Evolutionary conservation across 2,113 vertebrate genomes (phyloP).

Genomic region (Edolisoma coerulescens): DNA sequence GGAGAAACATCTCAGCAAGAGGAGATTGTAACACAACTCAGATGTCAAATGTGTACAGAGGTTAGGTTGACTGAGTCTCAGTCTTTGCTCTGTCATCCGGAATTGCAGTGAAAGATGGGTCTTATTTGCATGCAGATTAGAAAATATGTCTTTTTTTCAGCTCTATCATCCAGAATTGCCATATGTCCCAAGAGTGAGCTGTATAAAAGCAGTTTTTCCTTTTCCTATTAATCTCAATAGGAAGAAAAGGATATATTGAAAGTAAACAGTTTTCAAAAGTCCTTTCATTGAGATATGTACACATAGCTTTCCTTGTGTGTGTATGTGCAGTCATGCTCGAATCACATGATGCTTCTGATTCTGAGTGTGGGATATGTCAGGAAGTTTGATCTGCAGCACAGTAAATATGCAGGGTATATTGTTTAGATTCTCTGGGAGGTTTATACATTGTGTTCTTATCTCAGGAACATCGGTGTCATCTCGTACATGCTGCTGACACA

Average conservation of each 20-base stretch:
- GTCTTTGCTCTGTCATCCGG: neutral
- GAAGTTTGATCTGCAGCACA: neutral
- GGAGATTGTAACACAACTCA: neutral
- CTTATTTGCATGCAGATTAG: neutral
- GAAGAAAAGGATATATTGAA: neutral
- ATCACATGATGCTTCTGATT: neutral
- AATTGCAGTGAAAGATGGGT: neutral
- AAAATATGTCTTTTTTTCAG: neutral
- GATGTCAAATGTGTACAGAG: neutral
- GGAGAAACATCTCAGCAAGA: neutral
- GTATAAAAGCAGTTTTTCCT: neutral
- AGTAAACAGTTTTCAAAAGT: neutral
- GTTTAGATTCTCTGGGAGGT: neutral
- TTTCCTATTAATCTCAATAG: neutral
- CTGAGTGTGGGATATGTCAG: neutral
- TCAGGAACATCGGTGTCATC: constrained; percentile 93
- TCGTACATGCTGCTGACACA: constrained; percentile 94
- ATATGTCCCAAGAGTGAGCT: neutral
- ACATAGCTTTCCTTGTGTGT: neutral
- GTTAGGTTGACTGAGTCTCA: neutral
- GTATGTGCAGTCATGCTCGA: neutral
- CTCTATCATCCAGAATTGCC: neutral
- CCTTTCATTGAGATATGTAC: neutral
- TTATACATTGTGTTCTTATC: neutral
- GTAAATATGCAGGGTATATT: neutral